Conservation (phyloP, 2,888 invertebrate species). For the Spodoptera picta region DNA sequence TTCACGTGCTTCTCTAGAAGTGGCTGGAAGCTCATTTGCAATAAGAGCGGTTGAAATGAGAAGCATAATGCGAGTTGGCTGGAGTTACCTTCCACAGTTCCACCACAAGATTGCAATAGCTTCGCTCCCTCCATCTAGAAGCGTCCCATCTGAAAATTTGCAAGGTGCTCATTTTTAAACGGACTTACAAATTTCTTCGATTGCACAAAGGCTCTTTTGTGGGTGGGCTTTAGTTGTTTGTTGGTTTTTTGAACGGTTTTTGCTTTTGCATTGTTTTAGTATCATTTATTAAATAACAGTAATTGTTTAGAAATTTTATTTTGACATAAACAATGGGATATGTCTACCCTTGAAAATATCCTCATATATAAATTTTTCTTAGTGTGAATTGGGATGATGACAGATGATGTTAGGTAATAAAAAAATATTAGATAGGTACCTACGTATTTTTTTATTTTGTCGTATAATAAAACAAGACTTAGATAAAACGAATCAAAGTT, state of each 20-base stretch:
- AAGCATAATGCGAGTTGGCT: conserved; percentile 72
- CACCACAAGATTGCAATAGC: conserved; percentile 66
- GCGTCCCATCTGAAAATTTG: conserved; percentile 59
- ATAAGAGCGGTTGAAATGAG: conserved; percentile 73
- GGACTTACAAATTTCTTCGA: conserved; percentile 51
- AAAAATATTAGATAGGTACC: too few species aligned
- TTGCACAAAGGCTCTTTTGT: conserved; percentile 47
- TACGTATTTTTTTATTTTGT: too few species aligned
- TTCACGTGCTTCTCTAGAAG: conserved; percentile 57
- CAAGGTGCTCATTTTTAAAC: conserved; percentile 56
- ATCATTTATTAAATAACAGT: background rate
- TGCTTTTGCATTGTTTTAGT: background rate
- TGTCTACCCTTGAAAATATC: too few species aligned
- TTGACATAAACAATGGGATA: too few species aligned
- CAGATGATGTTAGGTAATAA: too few species aligned
- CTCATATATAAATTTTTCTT: too few species aligned
- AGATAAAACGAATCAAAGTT: too few species aligned
- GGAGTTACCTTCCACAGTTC: conserved; percentile 62
- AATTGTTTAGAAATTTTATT: too few species aligned
- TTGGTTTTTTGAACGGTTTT: background rate
- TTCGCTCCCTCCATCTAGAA: conserved; percentile 49
- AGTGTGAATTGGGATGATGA: too few species aligned
- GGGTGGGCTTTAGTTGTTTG: conserved; percentile 10
- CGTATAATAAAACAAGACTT: too few species aligned
- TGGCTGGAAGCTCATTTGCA: conserved; percentile 75